Percentiles rank a stretch among this genome's conserved stretches.
Evolutionary conservation across 1,140 invertebrate genomes (phyloP).

Genomic region (Drosophila ohnishii): DNA sequence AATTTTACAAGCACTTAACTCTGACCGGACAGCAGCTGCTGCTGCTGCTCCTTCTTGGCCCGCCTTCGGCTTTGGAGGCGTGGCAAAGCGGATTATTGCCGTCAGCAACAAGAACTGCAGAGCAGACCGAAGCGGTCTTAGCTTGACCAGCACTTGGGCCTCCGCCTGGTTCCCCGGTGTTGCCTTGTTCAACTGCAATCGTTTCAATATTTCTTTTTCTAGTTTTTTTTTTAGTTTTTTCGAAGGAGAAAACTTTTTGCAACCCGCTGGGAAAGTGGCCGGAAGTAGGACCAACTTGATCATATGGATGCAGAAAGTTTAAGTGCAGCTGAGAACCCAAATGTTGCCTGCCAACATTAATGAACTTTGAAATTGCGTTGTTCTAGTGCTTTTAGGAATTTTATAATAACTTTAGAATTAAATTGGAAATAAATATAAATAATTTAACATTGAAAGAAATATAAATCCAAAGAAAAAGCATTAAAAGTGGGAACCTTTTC

Average conservation of each 20-base stretch:
- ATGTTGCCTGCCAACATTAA: conserved; percentile 14
- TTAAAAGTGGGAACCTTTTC: too few species aligned
- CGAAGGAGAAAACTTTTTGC: conserved; percentile 27
- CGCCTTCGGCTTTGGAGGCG: conserved; percentile 26
- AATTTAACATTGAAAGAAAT: neutral
- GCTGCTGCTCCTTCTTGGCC: neutral
- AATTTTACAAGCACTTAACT: conserved; percentile 77
- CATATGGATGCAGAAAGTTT: conserved; percentile 26
- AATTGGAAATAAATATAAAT: neutral
- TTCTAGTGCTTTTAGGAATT: neutral
- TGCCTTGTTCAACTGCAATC: conserved; percentile 51
- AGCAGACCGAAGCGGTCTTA: conserved; percentile 19
- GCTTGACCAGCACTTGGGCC: conserved; percentile 61
- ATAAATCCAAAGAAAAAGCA: too few species aligned
- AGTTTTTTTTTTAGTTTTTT: conserved; percentile 1
- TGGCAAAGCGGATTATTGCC: conserved; percentile 71
- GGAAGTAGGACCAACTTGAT: conserved; percentile 8
- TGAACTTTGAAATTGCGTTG: conserved; percentile 6
- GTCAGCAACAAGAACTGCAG: conserved; percentile 23
- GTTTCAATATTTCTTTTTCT: conserved; percentile 35
- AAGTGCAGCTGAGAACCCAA: conserved; percentile 2
- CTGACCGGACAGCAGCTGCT: conserved; percentile 21
- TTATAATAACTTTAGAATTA: neutral
- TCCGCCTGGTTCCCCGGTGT: conserved; percentile 14
- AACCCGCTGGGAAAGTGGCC: neutral